Percentiles rank a stretch among this genome's conserved stretches.
phyloP scores from a whole-genome alignment of 2,797 vertebrate species.

The Thamnophis elegans region DNA sequence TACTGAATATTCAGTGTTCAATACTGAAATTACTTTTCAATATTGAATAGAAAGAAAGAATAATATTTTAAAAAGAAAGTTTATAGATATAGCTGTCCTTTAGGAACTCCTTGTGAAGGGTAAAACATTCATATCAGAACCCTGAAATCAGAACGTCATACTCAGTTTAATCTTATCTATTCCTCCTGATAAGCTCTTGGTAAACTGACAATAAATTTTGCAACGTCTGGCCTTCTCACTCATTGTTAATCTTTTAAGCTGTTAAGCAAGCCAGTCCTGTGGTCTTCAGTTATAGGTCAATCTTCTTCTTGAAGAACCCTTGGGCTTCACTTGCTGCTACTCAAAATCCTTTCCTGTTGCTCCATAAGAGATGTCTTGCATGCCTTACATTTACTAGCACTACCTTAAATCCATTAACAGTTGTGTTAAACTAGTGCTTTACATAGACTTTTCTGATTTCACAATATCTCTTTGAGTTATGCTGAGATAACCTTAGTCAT shows the following conservation, averaged over 20 bases:
- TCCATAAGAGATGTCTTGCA: background rate
- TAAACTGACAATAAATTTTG: constrained; percentile 28
- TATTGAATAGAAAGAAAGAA: background rate
- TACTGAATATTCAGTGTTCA: background rate
- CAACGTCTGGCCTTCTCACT: constrained; percentile 15
- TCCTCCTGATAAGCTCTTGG: constrained; percentile 19
- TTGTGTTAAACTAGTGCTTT: background rate
- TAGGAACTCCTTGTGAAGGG: constrained; percentile 13
- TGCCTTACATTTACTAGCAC: background rate
- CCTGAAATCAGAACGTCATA: constrained; percentile 8
- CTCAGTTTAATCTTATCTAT: constrained; percentile 33
- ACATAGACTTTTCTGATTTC: background rate
- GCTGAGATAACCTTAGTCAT: background rate
- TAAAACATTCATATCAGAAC: constrained; percentile 9
- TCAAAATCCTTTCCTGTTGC: background rate
- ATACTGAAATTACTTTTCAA: background rate
- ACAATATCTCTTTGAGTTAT: background rate
- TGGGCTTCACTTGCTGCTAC: constrained; percentile 1
- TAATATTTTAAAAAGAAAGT: background rate
- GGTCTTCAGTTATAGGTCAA: constrained; percentile 33
- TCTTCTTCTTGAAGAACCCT: constrained; percentile 16
- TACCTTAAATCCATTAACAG: background rate
- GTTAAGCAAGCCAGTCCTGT: constrained; percentile 27
- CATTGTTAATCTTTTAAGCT: constrained; percentile 38
- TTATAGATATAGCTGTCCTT: background rate